Evolutionary conservation across 2,797 vertebrate genomes (phyloP), one percentile per base, ranked within the genome.

Genomic region (Nasua narica): DNA sequence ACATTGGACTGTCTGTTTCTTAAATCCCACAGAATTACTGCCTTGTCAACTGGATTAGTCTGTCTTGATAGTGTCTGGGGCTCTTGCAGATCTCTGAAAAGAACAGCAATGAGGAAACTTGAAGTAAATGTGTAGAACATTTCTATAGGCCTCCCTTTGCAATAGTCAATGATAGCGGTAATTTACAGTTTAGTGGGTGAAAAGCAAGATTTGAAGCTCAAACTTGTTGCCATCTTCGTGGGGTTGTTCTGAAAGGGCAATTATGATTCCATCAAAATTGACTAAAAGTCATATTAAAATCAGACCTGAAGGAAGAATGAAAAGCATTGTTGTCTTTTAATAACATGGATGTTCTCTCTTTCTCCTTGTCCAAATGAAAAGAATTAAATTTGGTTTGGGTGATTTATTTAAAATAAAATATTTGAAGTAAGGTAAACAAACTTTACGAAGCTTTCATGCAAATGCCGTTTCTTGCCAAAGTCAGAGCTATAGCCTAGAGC

Each of bases 351-450:
- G 2, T 72, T 69, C 50, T 79, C 50, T 54, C 32, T 48, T 58
- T 58, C 46, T 92, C 58, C 32, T 70, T 95, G 92, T 86, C 82
- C 56, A 87, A 85, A 15, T 46, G 69, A 72, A 96, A 96, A 94
- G 15, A 97, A 70, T 94, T 93, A 92, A 56, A 93, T 65, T 81
- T 89, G 77, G 29, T 67, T 93, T 93, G 86, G 54, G 84, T 79
- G 37, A 92, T 88, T 94, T 95, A 70, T 86, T 97, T 81, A 90
- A 92, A 96, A 84, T 91, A 87, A 96, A 96, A 94, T 96, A 96
- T 90, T 94, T 92, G 43, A 96, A 96, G 56, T 70, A 84, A 92
- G 65, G 82, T 95, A 96, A 96, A 58, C 46, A 94, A 94, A 95
- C 72, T 81, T 96, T 27, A 81, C 76, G 84, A 83, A 74, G 81